Evolutionary conservation across 1,140 invertebrate species (phyloP).

Genomic region (Aphidius gifuensis): DNA sequence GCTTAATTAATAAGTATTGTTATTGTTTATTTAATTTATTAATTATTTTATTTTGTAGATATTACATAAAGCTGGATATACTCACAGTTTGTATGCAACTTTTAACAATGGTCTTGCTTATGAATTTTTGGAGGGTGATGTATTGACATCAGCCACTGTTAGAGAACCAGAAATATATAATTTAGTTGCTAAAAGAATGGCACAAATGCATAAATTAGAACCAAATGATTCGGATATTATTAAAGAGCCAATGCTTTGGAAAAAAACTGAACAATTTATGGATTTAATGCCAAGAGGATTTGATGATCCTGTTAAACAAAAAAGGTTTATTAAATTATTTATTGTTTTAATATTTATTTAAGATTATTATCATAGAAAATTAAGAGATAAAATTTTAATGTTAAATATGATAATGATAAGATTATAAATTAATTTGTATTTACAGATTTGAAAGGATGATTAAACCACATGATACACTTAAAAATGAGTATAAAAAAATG

Average conservation of each 20-base stretch:
- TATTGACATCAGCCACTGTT: constrained; percentile 70
- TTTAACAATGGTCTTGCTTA: constrained; percentile 95
- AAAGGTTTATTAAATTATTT: constrained; percentile 52
- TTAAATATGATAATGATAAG: not conserved
- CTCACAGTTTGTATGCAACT: constrained; percentile 82
- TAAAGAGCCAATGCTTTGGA: constrained; percentile 67
- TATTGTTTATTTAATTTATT: constrained; percentile 22
- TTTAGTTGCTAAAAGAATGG: constrained; percentile 76
- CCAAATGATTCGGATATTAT: constrained; percentile 38
- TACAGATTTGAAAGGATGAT: constrained; percentile 68
- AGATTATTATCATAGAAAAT: not conserved
- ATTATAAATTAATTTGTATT: not conserved
- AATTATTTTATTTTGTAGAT: constrained; percentile 56
- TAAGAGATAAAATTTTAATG: not conserved
- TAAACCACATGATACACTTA: constrained; percentile 64
- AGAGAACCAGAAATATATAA: constrained; percentile 68
- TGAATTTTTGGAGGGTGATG: constrained; percentile 83
- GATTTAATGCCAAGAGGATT: constrained; percentile 68
- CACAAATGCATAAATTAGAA: constrained; percentile 71
- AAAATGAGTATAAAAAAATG: constrained; percentile 68
- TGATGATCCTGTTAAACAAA: constrained; percentile 61
- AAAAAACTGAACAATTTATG: constrained; percentile 72
- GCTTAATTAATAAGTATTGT: too few relatives aligned
- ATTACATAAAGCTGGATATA: constrained; percentile 72
- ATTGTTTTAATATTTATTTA: not conserved